These are phyloP conservation scores for Pseudochromis fuscus DNA, from an alignment of 2,797 vertebrate species.

Conservation along the genomic window DNA sequence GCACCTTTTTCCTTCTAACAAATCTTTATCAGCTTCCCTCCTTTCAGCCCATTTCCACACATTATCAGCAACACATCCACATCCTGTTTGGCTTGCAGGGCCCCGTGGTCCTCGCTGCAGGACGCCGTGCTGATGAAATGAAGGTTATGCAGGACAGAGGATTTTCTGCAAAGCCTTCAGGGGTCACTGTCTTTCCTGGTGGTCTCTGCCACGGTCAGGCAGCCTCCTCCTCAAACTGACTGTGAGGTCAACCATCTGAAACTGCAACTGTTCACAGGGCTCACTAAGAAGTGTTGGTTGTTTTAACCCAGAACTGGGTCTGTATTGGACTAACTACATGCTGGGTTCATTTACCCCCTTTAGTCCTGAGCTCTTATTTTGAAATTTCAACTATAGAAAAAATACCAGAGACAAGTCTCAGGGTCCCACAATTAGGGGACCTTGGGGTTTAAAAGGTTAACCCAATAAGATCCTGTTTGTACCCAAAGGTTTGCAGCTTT, in stretches of 20 bases:
- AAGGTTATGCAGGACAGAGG: constrained; percentile 15
- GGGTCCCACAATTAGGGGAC: no score
- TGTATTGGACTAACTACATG: no score
- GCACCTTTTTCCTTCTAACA: constrained; percentile 12
- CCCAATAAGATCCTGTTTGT: no score
- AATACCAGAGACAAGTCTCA: no score
- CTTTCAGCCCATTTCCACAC: constrained; percentile 46
- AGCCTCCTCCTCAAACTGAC: not conserved
- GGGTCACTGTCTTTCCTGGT: not conserved
- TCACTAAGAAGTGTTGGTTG: no score
- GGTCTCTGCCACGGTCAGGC: not conserved
- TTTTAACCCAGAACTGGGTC: no score
- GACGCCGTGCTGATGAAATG: constrained; percentile 45
- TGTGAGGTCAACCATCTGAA: constrained; percentile 26
- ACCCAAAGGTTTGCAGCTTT: no score
- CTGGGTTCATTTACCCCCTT: no score
- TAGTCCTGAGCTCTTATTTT: no score
- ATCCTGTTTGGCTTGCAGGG: constrained; percentile 63
- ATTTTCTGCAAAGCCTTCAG: constrained; percentile 1
- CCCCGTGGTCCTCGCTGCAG: constrained; percentile 27
- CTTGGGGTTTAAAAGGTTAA: no score
- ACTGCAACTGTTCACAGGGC: not conserved
- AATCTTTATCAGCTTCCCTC: constrained; percentile 38
- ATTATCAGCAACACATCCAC: constrained; percentile 54
- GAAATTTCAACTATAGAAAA: no score